A percentile compares a stretch with the other conserved stretches of the same genome.
Conservation (phyloP, 2,797 vertebrate genomes). For the Melanotaenia maccullochi region DNA sequence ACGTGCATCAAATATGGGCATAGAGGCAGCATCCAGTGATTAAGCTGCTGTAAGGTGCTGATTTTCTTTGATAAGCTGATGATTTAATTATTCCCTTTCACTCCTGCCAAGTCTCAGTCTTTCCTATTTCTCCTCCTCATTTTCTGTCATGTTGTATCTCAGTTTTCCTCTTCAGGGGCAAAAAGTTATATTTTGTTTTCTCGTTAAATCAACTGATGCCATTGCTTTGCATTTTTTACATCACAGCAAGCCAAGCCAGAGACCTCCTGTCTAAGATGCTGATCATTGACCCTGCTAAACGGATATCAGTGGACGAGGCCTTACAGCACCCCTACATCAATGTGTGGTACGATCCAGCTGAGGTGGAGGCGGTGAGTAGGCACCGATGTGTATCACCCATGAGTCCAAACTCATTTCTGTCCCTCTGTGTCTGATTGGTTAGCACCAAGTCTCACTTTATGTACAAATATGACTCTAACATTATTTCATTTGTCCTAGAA, state of each 20-base stretch:
- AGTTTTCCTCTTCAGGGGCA: neutral
- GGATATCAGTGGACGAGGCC: conserved; percentile 99
- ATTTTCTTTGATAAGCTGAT: neutral
- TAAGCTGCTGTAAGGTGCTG: no score
- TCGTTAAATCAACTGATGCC: conserved; percentile 22
- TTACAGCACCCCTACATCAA: conserved; percentile 99
- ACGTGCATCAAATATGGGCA: no score
- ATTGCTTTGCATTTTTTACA: conserved; percentile 15
- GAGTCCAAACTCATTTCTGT: conserved; percentile 25
- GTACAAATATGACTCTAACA: neutral
- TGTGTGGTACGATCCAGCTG: conserved; percentile 98
- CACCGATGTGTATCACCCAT: conserved; percentile 45
- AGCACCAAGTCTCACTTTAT: conserved; percentile 17
- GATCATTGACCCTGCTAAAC: conserved; percentile 96
- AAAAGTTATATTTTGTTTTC: conserved; percentile 1
- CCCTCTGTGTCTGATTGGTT: conserved; percentile 44
- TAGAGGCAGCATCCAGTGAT: no score
- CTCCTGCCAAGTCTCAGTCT: conserved; percentile 20
- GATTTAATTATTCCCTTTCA: conserved; percentile 40
- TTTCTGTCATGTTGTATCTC: conserved; percentile 5
- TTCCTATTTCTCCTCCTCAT: conserved; percentile 1
- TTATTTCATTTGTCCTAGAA: neutral
- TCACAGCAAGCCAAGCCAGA: conserved; percentile 97
- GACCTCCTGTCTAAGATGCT: conserved; percentile 99
- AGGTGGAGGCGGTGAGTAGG: conserved; percentile 96